phyloP scores from a whole-genome alignment of 2,113 vertebrate species.

The Tenrec ecaudatus region DNA sequence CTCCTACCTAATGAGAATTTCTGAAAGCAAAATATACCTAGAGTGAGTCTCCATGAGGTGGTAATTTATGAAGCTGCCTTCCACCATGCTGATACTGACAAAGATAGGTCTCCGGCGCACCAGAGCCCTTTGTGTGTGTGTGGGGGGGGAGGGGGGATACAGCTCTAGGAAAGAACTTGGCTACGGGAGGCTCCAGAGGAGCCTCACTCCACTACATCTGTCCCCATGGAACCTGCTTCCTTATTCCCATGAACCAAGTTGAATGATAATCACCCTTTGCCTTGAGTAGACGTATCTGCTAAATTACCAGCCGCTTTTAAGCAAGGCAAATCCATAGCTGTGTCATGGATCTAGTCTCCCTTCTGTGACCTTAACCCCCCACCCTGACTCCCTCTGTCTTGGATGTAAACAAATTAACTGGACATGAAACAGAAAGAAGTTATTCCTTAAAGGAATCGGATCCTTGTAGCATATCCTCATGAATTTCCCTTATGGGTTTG shows the following conservation, averaged over 20 bases:
- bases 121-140: not conserved
- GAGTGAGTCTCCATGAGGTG: constrained; percentile 26
- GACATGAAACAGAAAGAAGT: constrained; percentile 51
- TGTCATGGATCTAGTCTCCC: not conserved
- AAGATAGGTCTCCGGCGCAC: constrained; percentile 22
- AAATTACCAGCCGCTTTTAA: not conserved
- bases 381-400: constrained; percentile 27
- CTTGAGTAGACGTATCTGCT: not conserved
- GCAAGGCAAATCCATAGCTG: not conserved
- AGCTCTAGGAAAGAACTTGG: not conserved
- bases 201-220: constrained; percentile 11
- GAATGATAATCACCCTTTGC: not conserved
- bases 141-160: not conserved
- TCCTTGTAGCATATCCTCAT: constrained; percentile 23
- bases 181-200: constrained; percentile 39
- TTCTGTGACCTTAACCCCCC: constrained; percentile 12
- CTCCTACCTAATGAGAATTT: constrained; percentile 59
- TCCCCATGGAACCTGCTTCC: not conserved
- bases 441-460: constrained; percentile 51
- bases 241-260: not conserved
- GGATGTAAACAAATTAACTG: constrained; percentile 55
- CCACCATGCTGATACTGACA: constrained; percentile 40
- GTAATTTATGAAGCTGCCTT: constrained; percentile 19
- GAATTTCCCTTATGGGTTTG: constrained; percentile 47
- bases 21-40: constrained; percentile 39